Evolutionary conservation across 2,113 vertebrate species (phyloP).

Genomic region (Castor canadensis): DNA sequence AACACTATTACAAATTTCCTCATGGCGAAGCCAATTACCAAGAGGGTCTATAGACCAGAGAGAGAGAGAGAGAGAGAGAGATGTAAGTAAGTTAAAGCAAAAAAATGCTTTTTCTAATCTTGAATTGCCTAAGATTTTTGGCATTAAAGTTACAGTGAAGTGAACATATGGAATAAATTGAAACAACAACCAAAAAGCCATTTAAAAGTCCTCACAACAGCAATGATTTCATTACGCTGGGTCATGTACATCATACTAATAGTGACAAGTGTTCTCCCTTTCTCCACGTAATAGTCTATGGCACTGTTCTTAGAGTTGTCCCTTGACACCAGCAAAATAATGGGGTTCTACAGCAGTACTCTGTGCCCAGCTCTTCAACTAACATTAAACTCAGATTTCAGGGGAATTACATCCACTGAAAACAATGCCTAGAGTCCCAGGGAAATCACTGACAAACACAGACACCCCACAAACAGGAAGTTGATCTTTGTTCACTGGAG

Average conservation of each 20-base stretch:
- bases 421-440: not conserved
- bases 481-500: not conserved
- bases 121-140: slow-evolving; percentile 3
- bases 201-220: not conserved
- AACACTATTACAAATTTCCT: slow-evolving; percentile 35
- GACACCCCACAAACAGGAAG: slow-evolving; percentile 12
- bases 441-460: not conserved
- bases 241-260: not conserved
- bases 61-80: no score
- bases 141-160: slow-evolving; percentile 19
- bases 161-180: not conserved
- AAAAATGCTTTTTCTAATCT: not conserved
- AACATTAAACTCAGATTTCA: not conserved
- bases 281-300: not conserved
- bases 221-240: not conserved
- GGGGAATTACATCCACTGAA: not conserved
- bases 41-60: slow-evolving; percentile 23
- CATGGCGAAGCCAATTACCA: slow-evolving; percentile 34
- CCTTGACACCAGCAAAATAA: not conserved
- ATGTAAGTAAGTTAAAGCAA: slow-evolving; percentile 21
- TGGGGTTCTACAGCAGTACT: not conserved
- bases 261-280: not conserved
- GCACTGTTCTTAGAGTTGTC: not conserved
- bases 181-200: not conserved
- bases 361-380: not conserved